phyloP scores from a whole-genome alignment of 2,888 invertebrate genomes.

The Amaurobius ferox region DNA sequence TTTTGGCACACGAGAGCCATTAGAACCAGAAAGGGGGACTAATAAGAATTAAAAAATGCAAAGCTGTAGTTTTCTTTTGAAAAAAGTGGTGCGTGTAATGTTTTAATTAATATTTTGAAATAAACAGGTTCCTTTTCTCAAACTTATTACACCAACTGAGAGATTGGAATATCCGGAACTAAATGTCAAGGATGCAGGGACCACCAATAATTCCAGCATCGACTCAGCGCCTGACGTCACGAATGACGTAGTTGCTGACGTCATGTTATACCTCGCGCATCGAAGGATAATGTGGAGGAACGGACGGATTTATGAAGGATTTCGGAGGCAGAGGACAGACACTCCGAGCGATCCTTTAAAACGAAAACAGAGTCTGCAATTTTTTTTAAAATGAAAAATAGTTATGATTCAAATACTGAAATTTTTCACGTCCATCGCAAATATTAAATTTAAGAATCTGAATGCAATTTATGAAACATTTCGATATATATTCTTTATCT shows the following conservation, averaged over 20 bases:
- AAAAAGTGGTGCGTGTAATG: neutral
- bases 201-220: slow-evolving; percentile 62
- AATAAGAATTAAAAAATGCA: slow-evolving; percentile 8
- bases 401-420: too few species aligned
- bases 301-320: slow-evolving; percentile 24
- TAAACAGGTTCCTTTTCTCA: slow-evolving; percentile 18
- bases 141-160: slow-evolving; percentile 13
- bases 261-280: slow-evolving; percentile 39
- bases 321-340: neutral
- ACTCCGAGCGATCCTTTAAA: neutral
- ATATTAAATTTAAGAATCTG: too few species aligned
- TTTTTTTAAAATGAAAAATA: too few species aligned
- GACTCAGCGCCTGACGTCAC: slow-evolving; percentile 61
- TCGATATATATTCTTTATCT: too few species aligned
- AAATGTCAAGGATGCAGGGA: slow-evolving; percentile 63
- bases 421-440: too few species aligned
- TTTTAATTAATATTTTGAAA: slow-evolving; percentile 21
- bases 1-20: neutral
- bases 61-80: neutral
- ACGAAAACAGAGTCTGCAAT: neutral
- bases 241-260: slow-evolving; percentile 56
- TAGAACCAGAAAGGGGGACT: neutral
- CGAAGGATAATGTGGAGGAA: slow-evolving; percentile 16
- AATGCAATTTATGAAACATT: too few species aligned
- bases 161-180: slow-evolving; percentile 51